phyloP scores from a whole-genome alignment of 2,888 invertebrate species.

The Carpatolechia fugitivella region DNA sequence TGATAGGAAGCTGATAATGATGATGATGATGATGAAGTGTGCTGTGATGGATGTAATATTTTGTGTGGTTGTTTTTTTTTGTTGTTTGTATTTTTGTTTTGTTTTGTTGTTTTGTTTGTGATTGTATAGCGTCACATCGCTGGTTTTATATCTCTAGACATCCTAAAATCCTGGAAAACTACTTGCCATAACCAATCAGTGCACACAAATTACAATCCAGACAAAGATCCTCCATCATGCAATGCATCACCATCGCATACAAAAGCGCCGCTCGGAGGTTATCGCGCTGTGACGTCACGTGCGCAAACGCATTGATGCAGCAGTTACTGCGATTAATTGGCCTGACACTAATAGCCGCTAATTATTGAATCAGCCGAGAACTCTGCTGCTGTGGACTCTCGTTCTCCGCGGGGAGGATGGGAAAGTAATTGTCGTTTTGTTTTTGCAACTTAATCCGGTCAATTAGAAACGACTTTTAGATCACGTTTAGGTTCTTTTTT shows the following conservation, averaged over 20 bases:
- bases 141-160: too few relatives aligned
- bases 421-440: not conserved
- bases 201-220: not conserved
- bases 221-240: not conserved
- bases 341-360: slow-evolving; percentile 6
- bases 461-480: not conserved
- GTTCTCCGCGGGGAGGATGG: not conserved
- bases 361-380: slow-evolving; percentile 1
- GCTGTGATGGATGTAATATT: too few relatives aligned
- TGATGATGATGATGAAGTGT: too few relatives aligned
- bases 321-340: not conserved
- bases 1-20: too few relatives aligned
- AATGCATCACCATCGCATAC: not conserved
- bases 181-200: not conserved
- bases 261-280: slow-evolving; percentile 5
- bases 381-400: not conserved
- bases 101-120: too few relatives aligned
- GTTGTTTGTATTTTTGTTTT: too few relatives aligned
- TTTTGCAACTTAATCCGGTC: not conserved
- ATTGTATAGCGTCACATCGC: too few relatives aligned
- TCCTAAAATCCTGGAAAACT: not conserved
- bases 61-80: too few relatives aligned
- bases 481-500: not conserved
- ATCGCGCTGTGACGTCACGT: not conserved
- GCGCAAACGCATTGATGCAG: not conserved